Evolutionary conservation across 2,888 invertebrate species (phyloP).

Genomic region (Hesperia comma): DNA sequence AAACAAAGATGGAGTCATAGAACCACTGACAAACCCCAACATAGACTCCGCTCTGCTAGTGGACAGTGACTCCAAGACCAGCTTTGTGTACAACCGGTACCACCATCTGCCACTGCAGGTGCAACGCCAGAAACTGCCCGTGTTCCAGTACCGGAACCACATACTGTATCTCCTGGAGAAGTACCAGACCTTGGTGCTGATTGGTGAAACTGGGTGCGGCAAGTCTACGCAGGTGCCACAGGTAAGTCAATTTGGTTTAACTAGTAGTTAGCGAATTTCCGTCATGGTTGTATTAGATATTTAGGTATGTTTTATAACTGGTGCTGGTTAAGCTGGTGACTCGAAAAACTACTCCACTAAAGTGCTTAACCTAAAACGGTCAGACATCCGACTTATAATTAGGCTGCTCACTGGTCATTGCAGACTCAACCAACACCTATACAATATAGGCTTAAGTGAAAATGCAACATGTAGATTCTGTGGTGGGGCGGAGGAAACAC

Average conservation of each 20-base stretch:
- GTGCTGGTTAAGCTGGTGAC: too few species aligned
- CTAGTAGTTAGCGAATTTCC: too few species aligned
- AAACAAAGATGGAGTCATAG: constrained; percentile 70
- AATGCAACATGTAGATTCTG: too few species aligned
- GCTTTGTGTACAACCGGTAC: constrained; percentile 93
- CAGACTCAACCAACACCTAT: too few species aligned
- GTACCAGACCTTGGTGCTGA: constrained; percentile 93
- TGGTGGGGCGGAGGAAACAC: too few species aligned
- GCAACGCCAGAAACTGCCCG: constrained; percentile 93
- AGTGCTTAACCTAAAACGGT: too few species aligned
- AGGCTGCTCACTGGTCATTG: too few species aligned
- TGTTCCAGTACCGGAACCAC: constrained; percentile 93
- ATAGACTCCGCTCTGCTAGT: constrained; percentile 69
- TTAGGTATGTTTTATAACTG: too few species aligned
- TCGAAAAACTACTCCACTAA: too few species aligned
- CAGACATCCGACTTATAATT: too few species aligned
- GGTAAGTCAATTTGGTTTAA: constrained; percentile 84
- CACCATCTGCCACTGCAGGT: constrained; percentile 92
- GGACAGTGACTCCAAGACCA: constrained; percentile 85
- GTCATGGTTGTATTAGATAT: too few species aligned
- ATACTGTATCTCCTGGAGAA: constrained; percentile 94
- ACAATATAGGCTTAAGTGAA: too few species aligned
- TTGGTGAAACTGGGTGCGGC: constrained; percentile 98
- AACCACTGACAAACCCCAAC: constrained; percentile 70
- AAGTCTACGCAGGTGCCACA: constrained; percentile 98